Percentiles rank a stretch among this genome's conserved stretches.
These are phyloP conservation scores for Capromys pilorides DNA, from an alignment of 2,797 vertebrate species.

Conservation along the genomic window DNA sequence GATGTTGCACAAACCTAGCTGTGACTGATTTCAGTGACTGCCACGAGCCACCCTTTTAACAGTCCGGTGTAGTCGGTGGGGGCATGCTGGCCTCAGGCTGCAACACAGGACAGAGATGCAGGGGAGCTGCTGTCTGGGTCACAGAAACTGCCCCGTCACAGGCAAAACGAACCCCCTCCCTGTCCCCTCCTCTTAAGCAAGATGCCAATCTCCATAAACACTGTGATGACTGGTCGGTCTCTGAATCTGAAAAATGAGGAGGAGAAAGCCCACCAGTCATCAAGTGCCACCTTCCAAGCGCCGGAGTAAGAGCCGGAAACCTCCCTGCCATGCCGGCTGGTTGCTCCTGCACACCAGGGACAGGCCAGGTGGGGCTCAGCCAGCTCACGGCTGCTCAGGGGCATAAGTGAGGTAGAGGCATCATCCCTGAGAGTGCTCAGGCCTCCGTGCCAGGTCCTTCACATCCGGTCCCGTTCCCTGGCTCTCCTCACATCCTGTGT, in stretches of 20 bases:
- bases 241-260: conserved; percentile 55
- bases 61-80: not conserved
- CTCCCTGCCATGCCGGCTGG: conserved; percentile 2
- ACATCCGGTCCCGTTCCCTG: not conserved
- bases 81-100: not conserved
- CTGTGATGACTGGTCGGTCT: conserved; percentile 70
- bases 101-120: not conserved
- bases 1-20: conserved; percentile 21
- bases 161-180: conserved; percentile 44
- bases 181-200: not conserved
- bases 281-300: not conserved
- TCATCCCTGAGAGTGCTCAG: not conserved
- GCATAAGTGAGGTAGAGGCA: conserved; percentile 51
- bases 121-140: not conserved
- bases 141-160: not conserved
- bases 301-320: conserved; percentile 40
- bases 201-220: not conserved
- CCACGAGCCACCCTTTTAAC: not conserved
- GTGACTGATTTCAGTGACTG: conserved; percentile 20
- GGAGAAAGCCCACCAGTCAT: not conserved
- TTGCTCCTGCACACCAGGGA: conserved; percentile 57
- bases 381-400: not conserved
- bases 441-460: not conserved
- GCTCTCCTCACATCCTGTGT: not conserved
- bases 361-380: not conserved